Evolutionary conservation across 2,797 vertebrate genomes (phyloP).

Genomic region (Adrianichthys oophorus): DNA sequence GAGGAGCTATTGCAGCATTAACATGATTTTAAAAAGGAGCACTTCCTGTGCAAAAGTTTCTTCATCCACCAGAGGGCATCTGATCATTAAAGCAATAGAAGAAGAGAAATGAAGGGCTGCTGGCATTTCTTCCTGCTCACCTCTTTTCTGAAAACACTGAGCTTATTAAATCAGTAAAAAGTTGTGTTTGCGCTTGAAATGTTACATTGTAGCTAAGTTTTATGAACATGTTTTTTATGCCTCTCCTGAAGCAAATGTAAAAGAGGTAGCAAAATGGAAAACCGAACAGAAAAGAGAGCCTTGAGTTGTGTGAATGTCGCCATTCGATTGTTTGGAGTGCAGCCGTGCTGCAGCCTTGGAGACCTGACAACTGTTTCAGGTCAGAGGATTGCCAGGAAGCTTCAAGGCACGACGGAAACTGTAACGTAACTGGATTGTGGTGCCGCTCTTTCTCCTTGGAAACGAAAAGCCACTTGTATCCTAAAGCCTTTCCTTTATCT

Average conservation of each 20-base stretch:
- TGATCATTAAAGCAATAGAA: slow-evolving; percentile 54
- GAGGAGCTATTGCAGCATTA: too few relatives aligned
- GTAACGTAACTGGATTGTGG: slow-evolving; percentile 42
- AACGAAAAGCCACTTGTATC: slow-evolving; percentile 34
- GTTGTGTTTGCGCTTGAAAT: slow-evolving; percentile 29
- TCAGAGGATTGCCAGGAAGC: slow-evolving; percentile 37
- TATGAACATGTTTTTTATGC: slow-evolving; percentile 8
- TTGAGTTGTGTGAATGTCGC: slow-evolving; percentile 8
- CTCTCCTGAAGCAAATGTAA: slow-evolving; percentile 11
- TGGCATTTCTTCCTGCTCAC: slow-evolving; percentile 32
- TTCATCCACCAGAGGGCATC: slow-evolving; percentile 63
- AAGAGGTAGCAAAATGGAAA: not conserved
- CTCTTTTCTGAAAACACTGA: slow-evolving; percentile 37
- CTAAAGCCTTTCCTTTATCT: slow-evolving; percentile 11
- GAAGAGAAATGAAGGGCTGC: slow-evolving; percentile 36
- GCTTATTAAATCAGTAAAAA: slow-evolving; percentile 18
- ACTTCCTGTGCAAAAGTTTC: slow-evolving; percentile 5
- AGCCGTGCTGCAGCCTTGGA: slow-evolving; percentile 14
- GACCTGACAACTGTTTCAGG: slow-evolving; percentile 28
- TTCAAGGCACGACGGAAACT: slow-evolving; percentile 41
- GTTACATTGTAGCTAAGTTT: slow-evolving; percentile 28
- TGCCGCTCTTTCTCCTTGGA: slow-evolving; percentile 19
- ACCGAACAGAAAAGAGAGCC: not conserved
- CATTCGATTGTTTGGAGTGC: slow-evolving; percentile 2
- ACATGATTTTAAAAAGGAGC: too few relatives aligned